A percentile compares a stretch with the other conserved stretches of the same genome.
phyloP scores from a whole-genome alignment of 2,113 vertebrate species.

The Sterna hirundo region DNA sequence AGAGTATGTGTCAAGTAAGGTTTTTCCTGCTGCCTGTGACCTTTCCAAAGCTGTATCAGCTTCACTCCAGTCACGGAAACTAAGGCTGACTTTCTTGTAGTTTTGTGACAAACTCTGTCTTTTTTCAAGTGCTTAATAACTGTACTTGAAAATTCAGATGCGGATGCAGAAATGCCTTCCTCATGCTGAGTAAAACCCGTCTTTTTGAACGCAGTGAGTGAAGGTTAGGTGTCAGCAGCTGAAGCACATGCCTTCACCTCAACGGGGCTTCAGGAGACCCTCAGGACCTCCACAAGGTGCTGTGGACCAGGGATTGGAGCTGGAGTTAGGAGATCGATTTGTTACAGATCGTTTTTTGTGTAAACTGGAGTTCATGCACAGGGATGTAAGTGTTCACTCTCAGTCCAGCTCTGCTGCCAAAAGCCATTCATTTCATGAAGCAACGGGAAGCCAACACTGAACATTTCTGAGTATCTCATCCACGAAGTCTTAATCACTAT shows the following conservation, averaged over 20 bases:
- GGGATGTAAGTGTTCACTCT: not conserved
- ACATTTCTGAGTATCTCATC: not conserved
- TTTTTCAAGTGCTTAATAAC: not conserved
- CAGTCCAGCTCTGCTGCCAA: not conserved
- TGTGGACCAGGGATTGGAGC: not conserved
- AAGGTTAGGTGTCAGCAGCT: not conserved
- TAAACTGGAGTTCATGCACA: not conserved
- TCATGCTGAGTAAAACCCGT: not conserved
- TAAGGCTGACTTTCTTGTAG: not conserved
- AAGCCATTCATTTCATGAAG: not conserved
- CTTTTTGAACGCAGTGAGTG: not conserved
- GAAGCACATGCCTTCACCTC: not conserved
- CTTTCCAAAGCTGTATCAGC: not conserved
- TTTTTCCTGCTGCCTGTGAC: not conserved
- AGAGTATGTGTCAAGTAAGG: not conserved
- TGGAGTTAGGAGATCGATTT: not conserved
- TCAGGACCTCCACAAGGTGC: not conserved
- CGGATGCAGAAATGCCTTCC: not conserved
- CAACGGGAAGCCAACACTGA: not conserved
- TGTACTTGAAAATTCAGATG: not conserved
- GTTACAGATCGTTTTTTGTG: not conserved
- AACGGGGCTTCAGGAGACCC: not conserved
- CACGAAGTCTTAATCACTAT: not conserved
- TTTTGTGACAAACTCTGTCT: not conserved
- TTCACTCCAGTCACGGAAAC: not conserved